Evolutionary conservation across 1,140 invertebrate genomes (phyloP).

Genomic region (Caenorhabditis brenneri): DNA sequence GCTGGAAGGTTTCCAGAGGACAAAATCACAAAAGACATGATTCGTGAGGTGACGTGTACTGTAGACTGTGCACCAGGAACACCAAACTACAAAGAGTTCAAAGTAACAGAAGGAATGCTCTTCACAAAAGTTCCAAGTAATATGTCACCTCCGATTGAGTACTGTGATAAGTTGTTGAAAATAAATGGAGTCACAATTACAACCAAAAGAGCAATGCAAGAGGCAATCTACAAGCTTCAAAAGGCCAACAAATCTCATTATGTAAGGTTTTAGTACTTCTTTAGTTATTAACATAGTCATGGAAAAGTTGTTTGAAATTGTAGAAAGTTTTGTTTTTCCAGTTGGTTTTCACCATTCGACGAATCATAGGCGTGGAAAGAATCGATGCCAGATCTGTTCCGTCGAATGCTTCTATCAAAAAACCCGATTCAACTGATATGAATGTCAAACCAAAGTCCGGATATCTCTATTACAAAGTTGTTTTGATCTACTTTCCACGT

Average conservation of each 20-base stretch:
- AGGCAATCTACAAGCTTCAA: background rate
- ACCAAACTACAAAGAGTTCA: slow-evolving; percentile 1
- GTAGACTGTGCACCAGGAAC: background rate
- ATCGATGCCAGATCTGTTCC: background rate
- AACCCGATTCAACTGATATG: background rate
- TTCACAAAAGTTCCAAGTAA: background rate
- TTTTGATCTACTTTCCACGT: slow-evolving; percentile 8
- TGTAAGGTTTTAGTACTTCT: too few relatives aligned
- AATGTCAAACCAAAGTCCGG: background rate
- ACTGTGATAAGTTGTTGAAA: background rate
- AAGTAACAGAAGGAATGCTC: slow-evolving; percentile 6
- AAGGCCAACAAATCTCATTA: background rate
- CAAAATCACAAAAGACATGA: background rate
- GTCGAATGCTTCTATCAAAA: background rate
- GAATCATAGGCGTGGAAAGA: background rate
- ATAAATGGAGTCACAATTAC: background rate
- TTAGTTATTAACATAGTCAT: too few relatives aligned
- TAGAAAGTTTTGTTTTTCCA: too few relatives aligned
- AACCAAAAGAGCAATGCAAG: background rate
- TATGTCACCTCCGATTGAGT: background rate
- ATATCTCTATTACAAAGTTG: background rate
- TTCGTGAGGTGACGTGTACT: background rate
- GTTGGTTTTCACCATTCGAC: background rate
- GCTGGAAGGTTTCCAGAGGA: background rate
- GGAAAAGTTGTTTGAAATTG: too few relatives aligned